These are phyloP conservation scores for Drosophila phalerata DNA, from an alignment of 2,888 invertebrate genomes.

Conservation along the genomic window DNA sequence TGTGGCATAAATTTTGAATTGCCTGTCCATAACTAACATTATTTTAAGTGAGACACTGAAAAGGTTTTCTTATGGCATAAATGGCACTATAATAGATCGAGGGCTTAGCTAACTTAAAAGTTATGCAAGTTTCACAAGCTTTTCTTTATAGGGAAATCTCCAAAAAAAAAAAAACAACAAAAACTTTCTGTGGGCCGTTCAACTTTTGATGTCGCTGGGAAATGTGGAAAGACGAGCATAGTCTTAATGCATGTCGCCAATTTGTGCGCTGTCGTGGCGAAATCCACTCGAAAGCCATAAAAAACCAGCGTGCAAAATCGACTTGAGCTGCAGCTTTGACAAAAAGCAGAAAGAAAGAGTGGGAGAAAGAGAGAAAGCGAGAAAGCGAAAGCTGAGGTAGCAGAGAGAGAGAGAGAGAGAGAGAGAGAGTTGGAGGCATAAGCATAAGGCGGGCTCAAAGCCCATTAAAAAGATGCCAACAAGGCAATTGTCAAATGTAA, in stretches of 20 bases:
- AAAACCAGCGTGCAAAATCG: slow-evolving; percentile 68
- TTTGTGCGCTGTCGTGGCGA: slow-evolving; percentile 54
- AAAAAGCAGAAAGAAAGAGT: not conserved
- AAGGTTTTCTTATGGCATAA: not conserved
- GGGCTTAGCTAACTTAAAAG: slow-evolving; percentile 5
- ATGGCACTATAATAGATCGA: slow-evolving; percentile 11
- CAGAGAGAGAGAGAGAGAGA: too few relatives aligned
- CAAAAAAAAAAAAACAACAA: not conserved
- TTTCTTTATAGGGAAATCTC: not conserved
- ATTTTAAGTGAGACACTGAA: not conserved
- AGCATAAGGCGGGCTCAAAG: slow-evolving; percentile 7
- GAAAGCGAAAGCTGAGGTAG: not conserved
- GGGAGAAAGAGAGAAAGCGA: too few relatives aligned
- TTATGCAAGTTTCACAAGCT: slow-evolving; percentile 4
- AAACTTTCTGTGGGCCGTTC: slow-evolving; percentile 13
- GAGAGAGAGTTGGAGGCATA: not conserved
- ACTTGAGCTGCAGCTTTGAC: slow-evolving; percentile 56
- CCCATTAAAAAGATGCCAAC: slow-evolving; percentile 77
- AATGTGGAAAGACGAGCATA: slow-evolving; percentile 20
- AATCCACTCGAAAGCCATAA: slow-evolving; percentile 61
- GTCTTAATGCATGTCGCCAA: slow-evolving; percentile 58
- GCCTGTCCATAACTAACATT: not conserved
- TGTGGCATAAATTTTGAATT: not conserved
- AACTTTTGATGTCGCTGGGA: slow-evolving; percentile 18
- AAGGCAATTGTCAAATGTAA: slow-evolving; percentile 80